Evolutionary conservation across 2,888 invertebrate species (phyloP), one percentile per base, ranked within the genome.

Genomic region (Synanthedon vespiformis): DNA sequence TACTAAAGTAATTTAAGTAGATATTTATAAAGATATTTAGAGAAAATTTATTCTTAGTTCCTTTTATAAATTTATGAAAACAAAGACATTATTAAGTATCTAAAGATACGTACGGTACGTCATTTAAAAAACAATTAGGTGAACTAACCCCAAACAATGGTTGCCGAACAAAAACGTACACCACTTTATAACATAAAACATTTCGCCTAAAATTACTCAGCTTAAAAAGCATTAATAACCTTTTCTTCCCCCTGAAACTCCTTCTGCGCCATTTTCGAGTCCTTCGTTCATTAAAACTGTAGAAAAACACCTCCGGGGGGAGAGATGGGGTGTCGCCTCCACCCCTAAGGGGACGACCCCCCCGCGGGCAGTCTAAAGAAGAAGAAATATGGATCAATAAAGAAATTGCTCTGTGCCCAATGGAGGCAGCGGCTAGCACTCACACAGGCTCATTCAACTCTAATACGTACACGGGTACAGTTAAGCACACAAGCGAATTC

Each of bases 371-470:
- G 83, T 82, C 82, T 83, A 71, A 85, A 86, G 86, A 86, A 85
- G 80, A 88, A 88, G 88, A 88, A 88, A 88, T 88, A 88, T 88
- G 88, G 88, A 88, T 88, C 88, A 84, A 88, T 88, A 88, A 88
- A 88, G 88, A 88, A 88, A 87, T 87, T 77, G 85, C 86, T 73
- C 73, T 55, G 79, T 85, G 87, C 82, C 87, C 87, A 87, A 87
- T 87, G 78, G 74, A 78, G 74, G 80, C 78, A 72, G 57, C 77
- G 80, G 85, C 83, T 75, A 54, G 54, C 44, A 54, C 64, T 40
- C 68, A 70, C 72, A 74, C 70, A 64, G 51, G 53, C 57, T 58
- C 55, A 54, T 52, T 54, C 56, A 54, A 55, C 58, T 64, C 69
- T 80, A 57, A 58, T 61, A 58, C 61, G 22, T 50, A 34, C 13